Evolutionary conservation across 2,113 vertebrate genomes (phyloP).

Genomic region (Esox niger): DNA sequence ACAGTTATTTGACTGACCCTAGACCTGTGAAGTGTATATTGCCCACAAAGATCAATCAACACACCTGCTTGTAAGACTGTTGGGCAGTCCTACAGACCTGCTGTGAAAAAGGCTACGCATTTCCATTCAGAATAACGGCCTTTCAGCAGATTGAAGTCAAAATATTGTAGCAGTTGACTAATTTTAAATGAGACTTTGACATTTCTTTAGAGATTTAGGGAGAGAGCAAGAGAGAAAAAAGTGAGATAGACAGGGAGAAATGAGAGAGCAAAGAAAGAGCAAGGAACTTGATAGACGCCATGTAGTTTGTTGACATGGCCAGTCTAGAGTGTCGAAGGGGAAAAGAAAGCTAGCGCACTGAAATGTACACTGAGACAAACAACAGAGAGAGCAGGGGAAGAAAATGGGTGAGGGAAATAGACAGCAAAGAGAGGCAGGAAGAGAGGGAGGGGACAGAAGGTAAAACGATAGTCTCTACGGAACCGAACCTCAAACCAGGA

Average conservation of each 20-base stretch:
- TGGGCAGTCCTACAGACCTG: background rate
- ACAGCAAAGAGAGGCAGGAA: background rate
- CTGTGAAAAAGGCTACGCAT: background rate
- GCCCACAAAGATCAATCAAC: background rate
- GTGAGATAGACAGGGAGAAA: background rate
- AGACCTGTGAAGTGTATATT: background rate
- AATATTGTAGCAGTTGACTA: too few species aligned
- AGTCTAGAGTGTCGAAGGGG: background rate
- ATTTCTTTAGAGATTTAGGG: background rate
- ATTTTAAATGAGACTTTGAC: too few species aligned
- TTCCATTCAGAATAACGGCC: background rate
- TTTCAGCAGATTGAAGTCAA: too few species aligned
- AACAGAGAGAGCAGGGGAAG: background rate
- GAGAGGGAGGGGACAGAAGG: background rate
- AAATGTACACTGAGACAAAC: slow-evolving; percentile 24
- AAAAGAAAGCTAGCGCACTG: background rate
- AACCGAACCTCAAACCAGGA: background rate
- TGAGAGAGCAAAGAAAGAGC: background rate
- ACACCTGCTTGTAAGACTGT: too few species aligned
- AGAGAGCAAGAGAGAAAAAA: background rate
- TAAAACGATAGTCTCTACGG: background rate
- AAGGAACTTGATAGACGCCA: background rate
- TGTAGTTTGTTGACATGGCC: slow-evolving; percentile 5
- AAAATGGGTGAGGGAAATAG: too few species aligned
- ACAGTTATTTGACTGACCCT: background rate